Evolutionary conservation across 2,797 vertebrate genomes (phyloP).

Genomic region (Myotis findleyi): DNA sequence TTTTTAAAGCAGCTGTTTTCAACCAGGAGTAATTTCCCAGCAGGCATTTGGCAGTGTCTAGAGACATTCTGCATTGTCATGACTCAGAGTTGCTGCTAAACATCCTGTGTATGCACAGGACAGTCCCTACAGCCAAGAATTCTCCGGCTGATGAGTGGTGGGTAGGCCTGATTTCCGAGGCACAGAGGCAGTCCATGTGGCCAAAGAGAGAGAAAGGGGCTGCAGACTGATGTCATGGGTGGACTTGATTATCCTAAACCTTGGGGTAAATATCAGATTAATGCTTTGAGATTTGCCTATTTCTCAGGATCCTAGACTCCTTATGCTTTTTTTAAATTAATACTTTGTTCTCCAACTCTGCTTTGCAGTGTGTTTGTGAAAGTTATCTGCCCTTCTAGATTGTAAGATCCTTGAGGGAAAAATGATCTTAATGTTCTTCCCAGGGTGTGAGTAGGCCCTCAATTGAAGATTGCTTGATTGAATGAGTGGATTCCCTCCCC

Average conservation of each 20-base stretch:
- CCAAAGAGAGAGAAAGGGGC: background rate
- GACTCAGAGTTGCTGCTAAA: background rate
- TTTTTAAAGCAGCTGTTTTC: conserved; percentile 62
- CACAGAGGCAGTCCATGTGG: background rate
- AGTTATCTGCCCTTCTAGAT: background rate
- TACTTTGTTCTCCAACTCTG: background rate
- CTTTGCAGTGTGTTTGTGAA: background rate
- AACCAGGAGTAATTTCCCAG: background rate
- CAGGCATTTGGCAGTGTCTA: background rate
- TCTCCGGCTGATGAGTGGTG: background rate
- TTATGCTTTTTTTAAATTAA: background rate
- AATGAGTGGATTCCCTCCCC: background rate
- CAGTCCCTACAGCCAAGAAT: background rate
- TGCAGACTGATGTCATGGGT: background rate
- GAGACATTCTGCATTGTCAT: background rate
- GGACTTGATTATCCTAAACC: background rate
- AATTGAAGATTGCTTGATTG: background rate
- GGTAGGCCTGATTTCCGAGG: background rate
- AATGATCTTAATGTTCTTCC: background rate
- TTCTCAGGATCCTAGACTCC: background rate
- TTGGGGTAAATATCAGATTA: background rate
- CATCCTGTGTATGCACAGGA: background rate
- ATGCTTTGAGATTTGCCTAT: background rate
- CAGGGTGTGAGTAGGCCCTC: background rate
- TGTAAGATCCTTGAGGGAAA: background rate